A percentile compares a stretch with the other conserved stretches of the same genome.
These are phyloP conservation scores for Herminia tarsipennalis DNA, from an alignment of 2,888 invertebrate genomes.

Conservation along the genomic window DNA sequence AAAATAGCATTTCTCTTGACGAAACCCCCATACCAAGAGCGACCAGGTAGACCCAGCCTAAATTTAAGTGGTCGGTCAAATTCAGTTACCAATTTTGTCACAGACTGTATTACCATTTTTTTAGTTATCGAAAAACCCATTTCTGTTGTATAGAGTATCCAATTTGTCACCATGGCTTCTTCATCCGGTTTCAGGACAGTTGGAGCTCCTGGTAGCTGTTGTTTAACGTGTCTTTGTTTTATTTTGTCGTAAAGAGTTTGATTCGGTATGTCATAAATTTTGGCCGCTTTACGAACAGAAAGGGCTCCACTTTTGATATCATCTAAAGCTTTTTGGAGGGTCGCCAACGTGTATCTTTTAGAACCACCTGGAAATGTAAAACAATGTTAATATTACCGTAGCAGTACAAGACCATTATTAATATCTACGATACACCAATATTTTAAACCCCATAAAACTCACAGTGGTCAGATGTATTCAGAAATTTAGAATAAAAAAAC, in stretches of 20 bases:
- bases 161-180: conserved; percentile 1
- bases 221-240: conserved; percentile 5
- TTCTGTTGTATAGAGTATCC: background rate
- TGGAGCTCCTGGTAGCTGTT: conserved; percentile 6
- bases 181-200: conserved; percentile 6
- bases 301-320: conserved; percentile 1
- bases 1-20: conserved; percentile 2
- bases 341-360: conserved; percentile 1
- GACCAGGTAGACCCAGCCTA: conserved; percentile 1
- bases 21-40: conserved; percentile 2
- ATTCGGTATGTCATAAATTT: conserved; percentile 6
- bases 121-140: conserved; percentile 9
- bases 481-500: too few relatives aligned
- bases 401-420: background rate
- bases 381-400: background rate
- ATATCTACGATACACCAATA: too few relatives aligned
- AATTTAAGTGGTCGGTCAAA: conserved; percentile 2
- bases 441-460: too few relatives aligned
- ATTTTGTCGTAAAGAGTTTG: conserved; percentile 10
- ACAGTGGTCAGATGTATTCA: too few relatives aligned
- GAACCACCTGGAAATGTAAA: conserved; percentile 3
- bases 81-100: conserved; percentile 1
- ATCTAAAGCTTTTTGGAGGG: conserved; percentile 4
- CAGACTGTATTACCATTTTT: conserved; percentile 1
- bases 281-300: conserved; percentile 3